A percentile compares a stretch with the other conserved stretches of the same genome.
These are phyloP conservation scores for Herminia tarsipennalis DNA, from an alignment of 2,888 invertebrate genomes.

Conservation along the genomic window DNA sequence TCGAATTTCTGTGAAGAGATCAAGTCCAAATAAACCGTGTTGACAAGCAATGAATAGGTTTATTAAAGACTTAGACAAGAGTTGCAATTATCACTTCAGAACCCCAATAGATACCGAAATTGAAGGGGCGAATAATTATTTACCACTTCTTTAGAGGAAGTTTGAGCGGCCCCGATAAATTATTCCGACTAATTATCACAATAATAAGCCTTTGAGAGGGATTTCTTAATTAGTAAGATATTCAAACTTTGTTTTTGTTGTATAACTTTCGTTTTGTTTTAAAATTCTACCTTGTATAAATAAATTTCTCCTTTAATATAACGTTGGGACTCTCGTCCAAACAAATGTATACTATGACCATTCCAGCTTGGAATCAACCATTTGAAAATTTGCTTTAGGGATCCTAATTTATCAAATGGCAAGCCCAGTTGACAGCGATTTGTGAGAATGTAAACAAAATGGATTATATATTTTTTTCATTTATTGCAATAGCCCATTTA, in stretches of 20 bases:
- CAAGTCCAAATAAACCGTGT: conserved; percentile 24
- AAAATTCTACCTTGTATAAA: too few species aligned
- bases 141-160: conserved; percentile 25
- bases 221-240: conserved; percentile 49
- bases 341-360: too few species aligned
- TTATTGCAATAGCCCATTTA: too few species aligned
- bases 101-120: neutral
- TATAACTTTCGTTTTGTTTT: conserved; percentile 4
- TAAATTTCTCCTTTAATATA: too few species aligned
- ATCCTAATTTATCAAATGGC: too few species aligned
- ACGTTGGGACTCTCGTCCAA: too few species aligned
- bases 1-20: too few species aligned
- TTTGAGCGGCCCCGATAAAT: conserved; percentile 42
- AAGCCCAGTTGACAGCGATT: too few species aligned
- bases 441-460: too few species aligned
- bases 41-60: conserved; percentile 34
- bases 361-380: too few species aligned
- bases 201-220: conserved; percentile 56
- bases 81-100: conserved; percentile 18
- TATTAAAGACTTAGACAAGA: conserved; percentile 28
- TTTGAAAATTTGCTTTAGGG: too few species aligned
- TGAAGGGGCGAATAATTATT: conserved; percentile 39
- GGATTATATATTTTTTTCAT: too few species aligned
- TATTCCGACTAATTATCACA: conserved; percentile 64
- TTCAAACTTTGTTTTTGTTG: conserved; percentile 50